A percentile compares a stretch with the other conserved stretches of the same genome.
Conservation (phyloP, 2,888 invertebrate genomes). For the Eulithis testata region DNA sequence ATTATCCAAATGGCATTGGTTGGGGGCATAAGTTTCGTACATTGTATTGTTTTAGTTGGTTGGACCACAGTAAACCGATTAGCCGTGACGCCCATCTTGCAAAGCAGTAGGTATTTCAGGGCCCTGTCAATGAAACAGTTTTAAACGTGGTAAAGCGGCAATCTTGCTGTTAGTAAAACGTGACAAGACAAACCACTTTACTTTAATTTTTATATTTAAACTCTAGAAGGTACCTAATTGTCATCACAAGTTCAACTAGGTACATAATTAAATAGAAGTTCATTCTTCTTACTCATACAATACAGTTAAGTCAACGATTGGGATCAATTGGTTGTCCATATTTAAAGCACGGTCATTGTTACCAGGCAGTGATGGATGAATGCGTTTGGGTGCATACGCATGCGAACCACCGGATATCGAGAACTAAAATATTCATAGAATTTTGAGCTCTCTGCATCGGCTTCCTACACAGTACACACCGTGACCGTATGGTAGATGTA, state of each 20-base stretch:
- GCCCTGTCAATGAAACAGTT: too few species aligned
- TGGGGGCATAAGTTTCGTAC: too few species aligned
- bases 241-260: too few species aligned
- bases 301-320: not conserved
- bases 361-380: constrained; percentile 50
- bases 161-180: too few species aligned
- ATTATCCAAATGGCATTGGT: not conserved
- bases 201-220: too few species aligned
- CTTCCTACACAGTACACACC: not conserved
- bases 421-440: constrained; percentile 60
- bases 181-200: too few species aligned
- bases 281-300: constrained; percentile 2
- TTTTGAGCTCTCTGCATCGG: constrained; percentile 34
- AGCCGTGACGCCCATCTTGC: too few species aligned
- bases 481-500: constrained; percentile 10
- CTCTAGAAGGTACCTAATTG: too few species aligned
- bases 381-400: constrained; percentile 44
- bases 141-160: too few species aligned
- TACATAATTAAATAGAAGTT: not conserved
- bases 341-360: constrained; percentile 15
- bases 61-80: not conserved
- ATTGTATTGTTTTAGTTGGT: not conserved
- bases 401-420: constrained; percentile 50
- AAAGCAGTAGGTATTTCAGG: too few species aligned
- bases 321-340: constrained; percentile 7